Evolutionary conservation across 2,888 invertebrate genomes (phyloP).

Genomic region (Eubasilissa splendida): DNA sequence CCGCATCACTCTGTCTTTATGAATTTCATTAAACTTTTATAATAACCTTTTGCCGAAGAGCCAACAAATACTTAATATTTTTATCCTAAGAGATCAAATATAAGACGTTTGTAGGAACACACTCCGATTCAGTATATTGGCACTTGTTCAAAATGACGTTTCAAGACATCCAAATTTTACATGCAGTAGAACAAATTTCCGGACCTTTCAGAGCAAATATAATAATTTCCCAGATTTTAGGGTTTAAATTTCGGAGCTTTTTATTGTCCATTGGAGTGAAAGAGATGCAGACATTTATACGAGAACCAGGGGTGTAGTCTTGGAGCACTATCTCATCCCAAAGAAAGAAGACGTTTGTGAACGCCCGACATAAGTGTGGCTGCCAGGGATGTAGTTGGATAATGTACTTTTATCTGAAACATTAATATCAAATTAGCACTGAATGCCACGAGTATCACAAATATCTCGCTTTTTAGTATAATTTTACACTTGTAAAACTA

Average conservation of each 20-base stretch:
- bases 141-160: not conserved
- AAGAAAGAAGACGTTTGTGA: conserved; percentile 58
- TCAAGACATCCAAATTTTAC: not conserved
- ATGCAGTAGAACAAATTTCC: conserved; percentile 1
- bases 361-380: conserved; percentile 53
- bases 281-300: conserved; percentile 16
- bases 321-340: conserved; percentile 46
- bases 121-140: not conserved
- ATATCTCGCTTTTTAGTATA: no score
- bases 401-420: not conserved
- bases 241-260: not conserved
- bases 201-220: conserved; percentile 5
- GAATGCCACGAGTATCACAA: no score
- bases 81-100: no score
- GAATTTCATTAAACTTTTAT: not conserved
- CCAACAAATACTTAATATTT: not conserved
- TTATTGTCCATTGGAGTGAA: conserved; percentile 19
- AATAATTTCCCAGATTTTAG: not conserved
- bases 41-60: not conserved
- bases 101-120: no score
- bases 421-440: not conserved
- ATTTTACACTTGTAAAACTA: no score
- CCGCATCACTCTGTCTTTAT: not conserved
- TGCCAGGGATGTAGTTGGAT: conserved; percentile 45
- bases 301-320: conserved; percentile 16